phyloP scores from a whole-genome alignment of 2,888 invertebrate species.

The Campoplex capitator region DNA sequence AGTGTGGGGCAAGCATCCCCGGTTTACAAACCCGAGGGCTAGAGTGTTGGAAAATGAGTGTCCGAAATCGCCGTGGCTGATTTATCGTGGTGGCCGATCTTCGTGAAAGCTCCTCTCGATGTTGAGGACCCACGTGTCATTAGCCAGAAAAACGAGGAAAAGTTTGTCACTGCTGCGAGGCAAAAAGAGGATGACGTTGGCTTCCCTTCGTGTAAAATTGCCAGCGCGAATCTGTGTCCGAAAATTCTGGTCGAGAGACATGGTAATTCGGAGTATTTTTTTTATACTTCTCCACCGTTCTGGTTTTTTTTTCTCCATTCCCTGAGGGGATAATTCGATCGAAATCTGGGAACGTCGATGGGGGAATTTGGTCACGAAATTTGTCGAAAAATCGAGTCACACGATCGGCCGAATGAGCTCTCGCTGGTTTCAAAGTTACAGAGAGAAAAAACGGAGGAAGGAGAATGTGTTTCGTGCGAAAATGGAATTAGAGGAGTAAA shows the following conservation, averaged over 20 bases:
- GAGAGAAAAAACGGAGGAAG: not conserved
- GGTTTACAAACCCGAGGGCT: constrained; percentile 16
- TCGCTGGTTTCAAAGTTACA: constrained; percentile 47
- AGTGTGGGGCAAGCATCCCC: constrained; percentile 10
- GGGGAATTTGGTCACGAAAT: constrained; percentile 72
- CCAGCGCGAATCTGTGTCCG: constrained; percentile 20
- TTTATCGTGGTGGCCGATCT: constrained; percentile 81
- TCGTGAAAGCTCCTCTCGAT: constrained; percentile 71
- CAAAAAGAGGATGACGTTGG: constrained; percentile 24
- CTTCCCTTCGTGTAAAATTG: constrained; percentile 50
- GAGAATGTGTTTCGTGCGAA: constrained; percentile 76
- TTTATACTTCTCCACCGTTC: constrained; percentile 53
- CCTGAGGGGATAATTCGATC: constrained; percentile 59
- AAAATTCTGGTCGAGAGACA: constrained; percentile 60
- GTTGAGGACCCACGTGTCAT: constrained; percentile 79
- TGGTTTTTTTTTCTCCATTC: constrained; percentile 48
- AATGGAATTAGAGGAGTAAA: constrained; percentile 82
- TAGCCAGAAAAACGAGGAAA: constrained; percentile 79
- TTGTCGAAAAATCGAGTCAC: constrained; percentile 83
- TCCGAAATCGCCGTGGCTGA: constrained; percentile 74
- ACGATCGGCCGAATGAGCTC: constrained; percentile 74
- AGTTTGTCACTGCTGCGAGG: constrained; percentile 77
- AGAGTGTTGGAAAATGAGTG: constrained; percentile 77
- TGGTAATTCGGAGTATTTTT: constrained; percentile 57
- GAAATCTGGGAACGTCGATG: constrained; percentile 58